Base-by-base conservation (phyloP, 2,113 vertebrate species). In the Nestor notabilis region DNA sequence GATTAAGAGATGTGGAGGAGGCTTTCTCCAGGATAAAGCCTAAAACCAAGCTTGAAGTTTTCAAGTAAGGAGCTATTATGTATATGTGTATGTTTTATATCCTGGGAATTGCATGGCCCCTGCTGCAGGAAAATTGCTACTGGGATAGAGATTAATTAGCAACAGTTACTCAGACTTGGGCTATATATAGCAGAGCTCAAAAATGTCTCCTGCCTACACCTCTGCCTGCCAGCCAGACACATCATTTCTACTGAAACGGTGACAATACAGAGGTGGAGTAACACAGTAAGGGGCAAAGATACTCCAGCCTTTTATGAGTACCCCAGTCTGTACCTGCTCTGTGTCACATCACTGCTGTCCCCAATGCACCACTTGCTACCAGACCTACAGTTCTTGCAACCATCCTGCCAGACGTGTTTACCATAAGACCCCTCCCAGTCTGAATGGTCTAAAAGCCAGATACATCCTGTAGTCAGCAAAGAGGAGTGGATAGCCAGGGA, bases 241-340 rank as follows among this genome's bases (percentile, higher is more conserved):
- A 64, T 25, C 0, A 0, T 56, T 79, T 61, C n/a, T 63, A 9
- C 18, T 1, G 2, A 79, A 91, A 56, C 0, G 0, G 33, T 46
- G 33, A 61, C 63, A 86, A 60, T 47, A 53, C 3, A 43, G 49
- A 84, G 24, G 20, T 10, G 11, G 31, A 53, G 63, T 70, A 64
- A 61, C 20, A 8, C 24, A 52, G 6, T 8, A 23, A 52, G 24
- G 5, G 11, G 31, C 0, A 9, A 58, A 91, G 27, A 35, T 29
- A 29, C 33, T 16, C 29, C 0, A 1, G 17, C 11, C 11, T 64
- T 60, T 64, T 33, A 28, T 7, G 2, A 55, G 27, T 27, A 29
- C 10, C 55, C 50, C 15, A 31, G 29, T 12, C 25, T 55, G 23
- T 43, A 29, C 20, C 46, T 66, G 55, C 69, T 69, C 44, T 55